Conservation (phyloP, 1,140 invertebrate genomes). For the Elymnias hypermnestra region DNA sequence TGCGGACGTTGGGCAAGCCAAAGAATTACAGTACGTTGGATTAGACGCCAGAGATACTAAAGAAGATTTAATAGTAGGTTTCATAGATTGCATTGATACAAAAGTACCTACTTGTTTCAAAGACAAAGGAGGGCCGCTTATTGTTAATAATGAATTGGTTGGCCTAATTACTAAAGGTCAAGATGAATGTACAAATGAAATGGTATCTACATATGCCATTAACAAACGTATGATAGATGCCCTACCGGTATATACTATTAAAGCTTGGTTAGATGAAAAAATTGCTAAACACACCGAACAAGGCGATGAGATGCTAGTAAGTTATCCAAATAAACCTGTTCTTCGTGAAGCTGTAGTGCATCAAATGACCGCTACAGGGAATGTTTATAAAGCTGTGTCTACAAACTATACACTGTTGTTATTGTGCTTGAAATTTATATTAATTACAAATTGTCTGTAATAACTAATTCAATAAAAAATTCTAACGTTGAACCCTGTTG, state of each 20-base stretch:
- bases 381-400: background rate
- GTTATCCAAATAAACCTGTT: constrained; percentile 13
- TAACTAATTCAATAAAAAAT: too few relatives aligned
- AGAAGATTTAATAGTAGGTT: constrained; percentile 34
- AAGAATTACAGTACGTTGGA: constrained; percentile 53
- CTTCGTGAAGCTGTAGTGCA: constrained; percentile 15
- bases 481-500: too few relatives aligned
- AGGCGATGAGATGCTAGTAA: constrained; percentile 10
- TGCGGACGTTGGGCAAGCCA: constrained; percentile 37
- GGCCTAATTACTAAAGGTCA: constrained; percentile 47
- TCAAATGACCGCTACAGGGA: constrained; percentile 21
- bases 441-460: background rate
- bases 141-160: constrained; percentile 51
- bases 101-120: constrained; percentile 57
- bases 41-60: constrained; percentile 30
- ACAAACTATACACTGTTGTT: background rate
- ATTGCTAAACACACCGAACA: constrained; percentile 25
- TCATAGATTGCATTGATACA: constrained; percentile 56
- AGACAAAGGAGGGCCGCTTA: constrained; percentile 54
- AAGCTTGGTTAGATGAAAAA: constrained; percentile 56
- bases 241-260: constrained; percentile 47
- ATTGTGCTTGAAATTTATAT: background rate
- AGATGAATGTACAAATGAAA: constrained; percentile 49
- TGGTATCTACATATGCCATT: constrained; percentile 42
- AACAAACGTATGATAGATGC: constrained; percentile 48